Evolutionary conservation across 2,797 vertebrate species (phyloP).

Genomic region (Peromyscus melanophrys): DNA sequence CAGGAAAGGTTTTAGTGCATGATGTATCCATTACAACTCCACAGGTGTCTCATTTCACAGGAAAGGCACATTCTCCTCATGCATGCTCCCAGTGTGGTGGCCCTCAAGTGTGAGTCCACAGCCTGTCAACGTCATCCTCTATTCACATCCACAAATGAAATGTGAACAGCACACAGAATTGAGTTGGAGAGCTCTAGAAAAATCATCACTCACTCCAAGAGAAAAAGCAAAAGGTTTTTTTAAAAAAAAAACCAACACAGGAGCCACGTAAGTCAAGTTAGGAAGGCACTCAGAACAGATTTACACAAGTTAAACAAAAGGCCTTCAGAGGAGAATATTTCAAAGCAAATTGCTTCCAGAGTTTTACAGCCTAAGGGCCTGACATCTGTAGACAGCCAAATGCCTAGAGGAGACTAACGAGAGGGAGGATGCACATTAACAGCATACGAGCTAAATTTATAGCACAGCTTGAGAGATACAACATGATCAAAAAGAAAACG

Average conservation of each 20-base stretch:
- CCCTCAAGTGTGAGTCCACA: slow-evolving; percentile 49
- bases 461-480: slow-evolving; percentile 60
- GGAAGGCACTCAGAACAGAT: slow-evolving; percentile 79
- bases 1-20: not conserved
- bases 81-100: slow-evolving; percentile 19
- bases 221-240: slow-evolving; percentile 10
- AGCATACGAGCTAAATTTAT: slow-evolving; percentile 24
- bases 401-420: slow-evolving; percentile 75
- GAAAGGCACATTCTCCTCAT: slow-evolving; percentile 27
- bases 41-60: slow-evolving; percentile 45
- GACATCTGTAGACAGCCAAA: slow-evolving; percentile 79
- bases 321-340: slow-evolving; percentile 75
- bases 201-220: slow-evolving; percentile 42
- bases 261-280: slow-evolving; percentile 74
- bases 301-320: slow-evolving; percentile 80
- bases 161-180: not conserved
- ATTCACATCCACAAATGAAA: slow-evolving; percentile 41
- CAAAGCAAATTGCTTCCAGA: slow-evolving; percentile 79
- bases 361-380: slow-evolving; percentile 82
- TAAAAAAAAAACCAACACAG: not conserved
- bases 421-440: slow-evolving; percentile 76
- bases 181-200: slow-evolving; percentile 48
- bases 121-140: slow-evolving; percentile 53
- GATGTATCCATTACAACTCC: not conserved
- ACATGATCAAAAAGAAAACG: slow-evolving; percentile 41